Conservation (phyloP, 2,888 invertebrate species). For the Drosophila leonis region DNA sequence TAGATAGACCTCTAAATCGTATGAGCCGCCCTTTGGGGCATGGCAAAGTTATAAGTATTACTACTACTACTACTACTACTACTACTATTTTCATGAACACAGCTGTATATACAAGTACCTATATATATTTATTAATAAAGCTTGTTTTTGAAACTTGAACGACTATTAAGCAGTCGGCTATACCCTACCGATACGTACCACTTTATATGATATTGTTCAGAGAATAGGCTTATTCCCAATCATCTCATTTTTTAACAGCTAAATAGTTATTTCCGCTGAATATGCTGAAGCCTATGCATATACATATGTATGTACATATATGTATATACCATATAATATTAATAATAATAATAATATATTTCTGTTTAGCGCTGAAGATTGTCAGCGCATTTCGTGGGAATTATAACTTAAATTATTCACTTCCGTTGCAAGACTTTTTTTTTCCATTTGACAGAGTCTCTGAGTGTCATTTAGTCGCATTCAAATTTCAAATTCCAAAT, state of each 20-base stretch:
- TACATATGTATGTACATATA: too few relatives aligned
- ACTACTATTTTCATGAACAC: too few relatives aligned
- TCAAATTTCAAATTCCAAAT: constrained; percentile 7
- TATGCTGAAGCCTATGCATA: neutral
- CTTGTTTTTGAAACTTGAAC: neutral
- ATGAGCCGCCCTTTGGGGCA: too few relatives aligned
- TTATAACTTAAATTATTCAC: constrained; percentile 29
- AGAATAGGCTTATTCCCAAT: neutral
- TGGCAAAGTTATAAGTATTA: too few relatives aligned
- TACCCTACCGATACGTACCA: neutral
- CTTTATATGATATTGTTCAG: neutral
- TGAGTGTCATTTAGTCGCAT: constrained; percentile 11
- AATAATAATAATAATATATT: neutral
- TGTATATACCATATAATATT: neutral
- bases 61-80: too few relatives aligned
- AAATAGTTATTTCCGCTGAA: constrained; percentile 11
- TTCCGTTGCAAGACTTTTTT: constrained; percentile 21
- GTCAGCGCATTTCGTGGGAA: neutral
- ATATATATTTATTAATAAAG: too few relatives aligned
- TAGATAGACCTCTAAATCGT: too few relatives aligned
- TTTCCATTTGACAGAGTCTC: neutral
- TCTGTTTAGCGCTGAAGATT: neutral
- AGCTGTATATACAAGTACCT: too few relatives aligned
- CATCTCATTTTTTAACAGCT: constrained; percentile 1
- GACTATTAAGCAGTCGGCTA: neutral